These are phyloP conservation scores for Pyrochroa serraticornis DNA, from an alignment of 2,888 invertebrate species.

Conservation along the genomic window DNA sequence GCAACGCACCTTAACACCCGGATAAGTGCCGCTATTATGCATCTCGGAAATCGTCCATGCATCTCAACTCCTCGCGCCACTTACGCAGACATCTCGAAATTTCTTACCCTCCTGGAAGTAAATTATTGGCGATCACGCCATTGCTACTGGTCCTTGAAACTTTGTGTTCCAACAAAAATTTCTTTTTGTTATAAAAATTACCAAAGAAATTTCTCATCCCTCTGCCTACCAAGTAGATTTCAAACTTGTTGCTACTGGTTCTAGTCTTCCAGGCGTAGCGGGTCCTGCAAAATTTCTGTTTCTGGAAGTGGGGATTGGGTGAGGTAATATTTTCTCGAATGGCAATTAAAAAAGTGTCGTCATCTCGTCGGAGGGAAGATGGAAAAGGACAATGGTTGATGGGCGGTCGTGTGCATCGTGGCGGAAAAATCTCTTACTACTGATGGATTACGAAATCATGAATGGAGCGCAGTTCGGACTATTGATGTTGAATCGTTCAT, in stretches of 20 bases:
- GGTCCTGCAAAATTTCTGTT: neutral
- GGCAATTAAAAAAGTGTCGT: neutral
- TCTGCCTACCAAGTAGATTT: no score
- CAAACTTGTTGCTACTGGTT: neutral
- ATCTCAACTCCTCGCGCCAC: neutral
- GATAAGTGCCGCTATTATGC: neutral
- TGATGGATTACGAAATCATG: constrained; percentile 7
- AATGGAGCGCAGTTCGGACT: neutral
- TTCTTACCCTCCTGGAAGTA: neutral
- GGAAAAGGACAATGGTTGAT: constrained; percentile 1
- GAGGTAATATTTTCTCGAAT: neutral
- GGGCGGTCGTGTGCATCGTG: constrained; percentile 2
- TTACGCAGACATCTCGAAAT: neutral
- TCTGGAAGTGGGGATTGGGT: neutral
- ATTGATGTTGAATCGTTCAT: no score
- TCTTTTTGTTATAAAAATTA: no score
- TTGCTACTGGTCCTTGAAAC: no score
- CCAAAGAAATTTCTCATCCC: no score
- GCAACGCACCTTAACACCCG: no score
- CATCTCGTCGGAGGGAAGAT: neutral
- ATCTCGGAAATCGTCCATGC: neutral
- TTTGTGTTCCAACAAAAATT: no score
- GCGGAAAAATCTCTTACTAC: constrained; percentile 7
- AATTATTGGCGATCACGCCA: no score
- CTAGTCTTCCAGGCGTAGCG: neutral